Conservation (phyloP, 2,888 invertebrate species). For the Plagodis pulveraria region DNA sequence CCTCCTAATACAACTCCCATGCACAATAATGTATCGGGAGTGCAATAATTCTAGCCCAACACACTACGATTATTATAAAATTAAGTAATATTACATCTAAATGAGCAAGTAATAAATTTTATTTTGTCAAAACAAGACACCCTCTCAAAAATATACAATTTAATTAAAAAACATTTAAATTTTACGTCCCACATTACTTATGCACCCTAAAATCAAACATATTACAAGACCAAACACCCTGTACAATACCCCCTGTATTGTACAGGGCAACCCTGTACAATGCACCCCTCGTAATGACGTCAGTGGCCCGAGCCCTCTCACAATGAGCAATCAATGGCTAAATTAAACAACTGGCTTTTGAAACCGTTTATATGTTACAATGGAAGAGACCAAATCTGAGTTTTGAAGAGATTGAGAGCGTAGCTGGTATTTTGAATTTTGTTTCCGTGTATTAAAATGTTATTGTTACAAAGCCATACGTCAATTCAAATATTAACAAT, state of each 20-base stretch:
- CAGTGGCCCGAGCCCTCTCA: slow-evolving; percentile 63
- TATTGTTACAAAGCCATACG: no score
- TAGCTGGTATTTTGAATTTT: not conserved
- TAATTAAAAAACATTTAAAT: slow-evolving; percentile 35
- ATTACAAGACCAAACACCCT: slow-evolving; percentile 62
- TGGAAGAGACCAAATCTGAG: slow-evolving; percentile 34
- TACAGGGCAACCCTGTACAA: slow-evolving; percentile 64
- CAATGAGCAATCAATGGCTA: slow-evolving; percentile 82
- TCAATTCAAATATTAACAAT: no score
- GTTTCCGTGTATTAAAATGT: not conserved
- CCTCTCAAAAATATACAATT: slow-evolving; percentile 20
- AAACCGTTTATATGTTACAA: slow-evolving; percentile 33
- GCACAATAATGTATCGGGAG: no score
- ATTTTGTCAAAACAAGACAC: slow-evolving; percentile 12
- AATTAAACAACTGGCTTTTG: slow-evolving; percentile 76
- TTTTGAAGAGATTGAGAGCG: not conserved
- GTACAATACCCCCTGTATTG: slow-evolving; percentile 60
- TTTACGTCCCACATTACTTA: slow-evolving; percentile 38
- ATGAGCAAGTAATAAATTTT: slow-evolving; percentile 4
- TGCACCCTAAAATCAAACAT: slow-evolving; percentile 49
- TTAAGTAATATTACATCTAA: not conserved
- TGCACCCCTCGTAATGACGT: slow-evolving; percentile 54
- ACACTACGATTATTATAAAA: not conserved
- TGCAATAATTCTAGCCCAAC: not conserved
- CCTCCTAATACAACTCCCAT: no score